phyloP scores from a whole-genome alignment of 2,888 invertebrate species.

The Pachydiplax longipennis region DNA sequence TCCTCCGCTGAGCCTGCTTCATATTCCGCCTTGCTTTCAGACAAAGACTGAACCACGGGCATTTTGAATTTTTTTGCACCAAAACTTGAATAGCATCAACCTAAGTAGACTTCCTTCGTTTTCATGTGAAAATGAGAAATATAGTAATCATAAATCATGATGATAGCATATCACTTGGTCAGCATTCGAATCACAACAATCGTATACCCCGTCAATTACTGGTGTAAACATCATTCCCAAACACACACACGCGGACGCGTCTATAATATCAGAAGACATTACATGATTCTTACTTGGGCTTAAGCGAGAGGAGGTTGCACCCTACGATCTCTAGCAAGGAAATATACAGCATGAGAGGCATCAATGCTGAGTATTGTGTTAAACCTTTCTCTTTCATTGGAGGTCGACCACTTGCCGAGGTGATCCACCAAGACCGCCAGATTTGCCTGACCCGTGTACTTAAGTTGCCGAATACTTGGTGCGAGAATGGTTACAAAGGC shows the following conservation, averaged over 20 bases:
- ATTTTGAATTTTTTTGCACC: not conserved
- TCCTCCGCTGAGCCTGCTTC: not conserved
- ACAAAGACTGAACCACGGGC: slow-evolving; percentile 20
- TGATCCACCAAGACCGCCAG: slow-evolving; percentile 31
- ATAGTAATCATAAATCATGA: not conserved
- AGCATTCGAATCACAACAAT: not conserved
- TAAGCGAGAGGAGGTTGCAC: slow-evolving; percentile 24
- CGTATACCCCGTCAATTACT: too few relatives aligned
- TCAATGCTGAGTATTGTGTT: slow-evolving; percentile 5
- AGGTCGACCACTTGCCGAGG: slow-evolving; percentile 43
- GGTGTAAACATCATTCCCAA: too few relatives aligned
- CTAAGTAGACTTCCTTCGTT: slow-evolving; percentile 25
- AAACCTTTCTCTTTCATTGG: slow-evolving; percentile 37
- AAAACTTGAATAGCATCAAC: not conserved
- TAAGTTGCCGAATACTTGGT: not conserved
- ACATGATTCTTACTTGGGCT: slow-evolving; percentile 10
- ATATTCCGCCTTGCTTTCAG: not conserved
- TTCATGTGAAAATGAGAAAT: not conserved
- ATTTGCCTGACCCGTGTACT: not conserved
- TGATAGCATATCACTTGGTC: not conserved
- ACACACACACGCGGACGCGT: too few relatives aligned
- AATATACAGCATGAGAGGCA: slow-evolving; percentile 33
- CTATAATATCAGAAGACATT: too few relatives aligned
- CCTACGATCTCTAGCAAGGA: slow-evolving; percentile 31
- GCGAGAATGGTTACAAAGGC: not conserved